Base-by-base conservation (phyloP, 92 coral and sea anemone species). In the Umimayanthus chanpuru region DNA sequence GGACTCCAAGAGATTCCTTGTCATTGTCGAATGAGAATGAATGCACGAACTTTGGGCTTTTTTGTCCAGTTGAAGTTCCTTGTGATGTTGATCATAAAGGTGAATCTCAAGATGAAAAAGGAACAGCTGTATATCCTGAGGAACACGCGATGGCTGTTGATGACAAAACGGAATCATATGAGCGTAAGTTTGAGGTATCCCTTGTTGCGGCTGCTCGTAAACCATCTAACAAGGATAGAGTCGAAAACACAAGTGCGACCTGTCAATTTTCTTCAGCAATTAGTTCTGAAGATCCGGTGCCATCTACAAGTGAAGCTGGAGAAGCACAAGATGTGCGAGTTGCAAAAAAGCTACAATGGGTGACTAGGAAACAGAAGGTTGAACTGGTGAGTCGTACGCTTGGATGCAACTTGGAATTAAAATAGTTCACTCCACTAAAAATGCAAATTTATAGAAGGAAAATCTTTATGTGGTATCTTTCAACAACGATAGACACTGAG, bases 311-410 rank as follows among this genome's bases (percentile, higher is more conserved):
- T 39, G 36, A 66, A 41, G 29, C 4, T 23, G 55, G 39, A 40
- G 29, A 83, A 26, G 23, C 78, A 25, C 9, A 21, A 4, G 44
- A 26, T 21, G 4, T 9, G 20, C 65, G 6, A 28, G n/a, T 26
- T 29, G 20, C 44, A 2, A 92, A 82, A 81, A 81, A 55, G 71
- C 38, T 92, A 26, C 88, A 65, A 26, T 94, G 96, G 96, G 81
- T 94, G 20, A 92, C 96, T 9, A 91, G 80, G 47, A 72, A 81
- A 70, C 96, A 94, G 80, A 92, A 90, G 53, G 90, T 85, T 25
- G 73, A 89, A 79, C 39, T 94, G 94, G 94, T 94, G 64, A 87
- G 92, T 43, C 49, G 81, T 9, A 26, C 29, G 14, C 23, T 21
- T 43, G 23, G 39, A 32, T n/a, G n/a, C n/a, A n/a, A n/a, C n/a